Evolutionary conservation across 2,113 vertebrate species (phyloP).

Genomic region (Gadus chalcogrammus): DNA sequence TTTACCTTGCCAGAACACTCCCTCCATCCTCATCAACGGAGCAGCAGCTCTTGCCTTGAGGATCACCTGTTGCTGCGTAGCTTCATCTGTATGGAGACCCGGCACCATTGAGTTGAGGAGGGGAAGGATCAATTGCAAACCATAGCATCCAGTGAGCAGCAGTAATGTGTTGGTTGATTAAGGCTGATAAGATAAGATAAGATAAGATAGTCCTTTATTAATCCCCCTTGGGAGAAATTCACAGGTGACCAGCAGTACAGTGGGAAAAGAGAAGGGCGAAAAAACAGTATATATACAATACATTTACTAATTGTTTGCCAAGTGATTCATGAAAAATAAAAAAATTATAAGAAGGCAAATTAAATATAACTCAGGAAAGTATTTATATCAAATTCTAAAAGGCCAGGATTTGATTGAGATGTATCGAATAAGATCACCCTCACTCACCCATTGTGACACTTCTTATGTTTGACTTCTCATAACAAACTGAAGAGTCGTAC

Average conservation of each 20-base stretch:
- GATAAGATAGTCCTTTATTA: too few species aligned
- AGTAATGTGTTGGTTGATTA: background rate
- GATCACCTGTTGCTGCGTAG: constrained; percentile 82
- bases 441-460: constrained; percentile 80
- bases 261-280: too few species aligned
- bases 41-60: constrained; percentile 75
- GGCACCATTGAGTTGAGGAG: background rate
- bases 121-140: background rate
- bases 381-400: too few species aligned
- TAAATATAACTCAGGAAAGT: background rate
- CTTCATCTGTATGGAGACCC: constrained; percentile 72
- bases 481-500: constrained; percentile 78
- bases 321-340: background rate
- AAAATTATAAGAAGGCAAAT: too few species aligned
- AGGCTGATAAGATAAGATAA: too few species aligned
- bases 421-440: too few species aligned
- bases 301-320: too few species aligned
- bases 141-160: background rate
- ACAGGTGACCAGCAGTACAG: too few species aligned
- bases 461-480: constrained; percentile 75
- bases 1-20: constrained; percentile 76
- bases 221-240: too few species aligned
- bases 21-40: constrained; percentile 73
- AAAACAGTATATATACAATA: too few species aligned
- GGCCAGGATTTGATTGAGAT: too few species aligned